phyloP scores from a whole-genome alignment of 2,797 vertebrate genomes.

The Vespertilio murinus region DNA sequence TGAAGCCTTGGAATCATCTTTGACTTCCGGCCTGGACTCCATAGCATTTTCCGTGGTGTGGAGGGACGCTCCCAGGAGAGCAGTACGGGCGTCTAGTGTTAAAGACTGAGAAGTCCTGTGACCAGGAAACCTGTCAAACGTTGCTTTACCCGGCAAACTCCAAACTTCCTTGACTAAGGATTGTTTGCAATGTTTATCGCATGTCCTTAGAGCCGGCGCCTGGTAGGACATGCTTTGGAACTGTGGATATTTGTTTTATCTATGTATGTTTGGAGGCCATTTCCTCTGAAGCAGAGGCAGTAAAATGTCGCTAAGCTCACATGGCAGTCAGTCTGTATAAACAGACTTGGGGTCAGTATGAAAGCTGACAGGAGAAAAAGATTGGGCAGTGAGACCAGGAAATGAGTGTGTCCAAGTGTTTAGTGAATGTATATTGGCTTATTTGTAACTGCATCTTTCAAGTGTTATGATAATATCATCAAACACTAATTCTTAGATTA shows the following conservation, averaged over 20 bases:
- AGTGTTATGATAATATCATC: conserved; percentile 10
- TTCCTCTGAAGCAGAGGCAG: not conserved
- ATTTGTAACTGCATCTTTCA: conserved; percentile 22
- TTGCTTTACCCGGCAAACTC: not conserved
- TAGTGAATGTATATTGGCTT: conserved; percentile 4
- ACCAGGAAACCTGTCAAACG: not conserved
- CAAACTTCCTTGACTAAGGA: not conserved
- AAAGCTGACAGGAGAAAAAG: not conserved
- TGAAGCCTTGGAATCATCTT: not conserved
- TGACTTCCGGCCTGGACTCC: not conserved
- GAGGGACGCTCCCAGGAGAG: not conserved
- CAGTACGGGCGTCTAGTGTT: not conserved
- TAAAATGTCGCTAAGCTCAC: not conserved
- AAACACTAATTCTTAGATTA: conserved; percentile 18
- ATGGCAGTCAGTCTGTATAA: not conserved
- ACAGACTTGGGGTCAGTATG: not conserved
- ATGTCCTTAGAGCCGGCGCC: not conserved
- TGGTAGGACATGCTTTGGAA: conserved; percentile 29
- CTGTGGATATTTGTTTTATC: not conserved
- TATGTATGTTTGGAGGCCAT: conserved; percentile 22
- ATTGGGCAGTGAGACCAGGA: not conserved
- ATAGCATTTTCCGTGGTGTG: not conserved
- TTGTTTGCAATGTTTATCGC: not conserved
- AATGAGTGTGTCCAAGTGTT: not conserved
- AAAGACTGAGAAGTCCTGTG: not conserved